Conservation (phyloP, 2,888 invertebrate genomes). For the Sericinus montela region DNA sequence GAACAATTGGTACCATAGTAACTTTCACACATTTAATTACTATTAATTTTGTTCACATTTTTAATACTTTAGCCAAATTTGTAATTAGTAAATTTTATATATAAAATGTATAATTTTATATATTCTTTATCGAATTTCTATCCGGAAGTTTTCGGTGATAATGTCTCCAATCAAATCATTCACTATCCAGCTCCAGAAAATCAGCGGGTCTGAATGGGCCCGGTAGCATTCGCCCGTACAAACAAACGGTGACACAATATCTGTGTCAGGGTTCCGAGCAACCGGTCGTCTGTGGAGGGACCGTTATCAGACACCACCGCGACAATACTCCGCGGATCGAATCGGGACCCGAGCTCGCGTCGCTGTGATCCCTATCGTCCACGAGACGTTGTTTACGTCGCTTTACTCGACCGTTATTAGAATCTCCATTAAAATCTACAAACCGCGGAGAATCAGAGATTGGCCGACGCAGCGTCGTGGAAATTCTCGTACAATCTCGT, state of each 20-base stretch:
- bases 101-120: no score
- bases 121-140: not conserved
- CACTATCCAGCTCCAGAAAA: constrained; percentile 1
- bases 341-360: constrained; percentile 1
- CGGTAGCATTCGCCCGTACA: constrained; percentile 34
- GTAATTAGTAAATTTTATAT: no score
- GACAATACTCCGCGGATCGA: constrained; percentile 14
- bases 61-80: no score
- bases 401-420: constrained; percentile 13
- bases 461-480: not conserved
- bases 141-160: constrained; percentile 6
- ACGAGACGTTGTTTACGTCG: constrained; percentile 16
- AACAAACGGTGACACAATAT: constrained; percentile 25
- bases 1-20: no score
- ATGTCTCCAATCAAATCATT: constrained; percentile 1
- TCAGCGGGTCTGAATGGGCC: constrained; percentile 1
- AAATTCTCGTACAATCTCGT: constrained; percentile 1
- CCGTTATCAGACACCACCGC: constrained; percentile 16
- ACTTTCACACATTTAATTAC: no score
- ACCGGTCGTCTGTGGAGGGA: constrained; percentile 17
- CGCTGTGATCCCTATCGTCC: constrained; percentile 13
- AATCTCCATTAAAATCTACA: constrained; percentile 17
- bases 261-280: constrained; percentile 29
- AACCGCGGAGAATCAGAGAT: constrained; percentile 14
- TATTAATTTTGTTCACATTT: no score